phyloP scores from a whole-genome alignment of 92 coral and sea anemone genomes.

The Micromussa lordhowensis region DNA sequence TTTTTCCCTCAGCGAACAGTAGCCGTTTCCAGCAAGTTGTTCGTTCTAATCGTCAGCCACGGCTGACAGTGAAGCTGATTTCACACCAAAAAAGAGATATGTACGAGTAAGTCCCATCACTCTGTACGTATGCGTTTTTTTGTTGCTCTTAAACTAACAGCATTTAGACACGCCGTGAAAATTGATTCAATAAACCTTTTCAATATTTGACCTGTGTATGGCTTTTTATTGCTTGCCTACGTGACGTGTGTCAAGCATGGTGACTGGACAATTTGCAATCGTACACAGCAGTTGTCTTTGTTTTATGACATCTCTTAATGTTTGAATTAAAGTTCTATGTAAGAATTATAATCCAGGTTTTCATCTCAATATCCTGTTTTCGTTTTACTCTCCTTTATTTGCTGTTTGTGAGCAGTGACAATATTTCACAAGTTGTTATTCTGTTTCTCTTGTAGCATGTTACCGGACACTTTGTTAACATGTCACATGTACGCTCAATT shows the following conservation, averaged over 20 bases:
- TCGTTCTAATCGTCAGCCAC: constrained; percentile 85
- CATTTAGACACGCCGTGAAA: too few relatives aligned
- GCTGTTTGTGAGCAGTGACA: not conserved
- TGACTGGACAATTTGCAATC: too few relatives aligned
- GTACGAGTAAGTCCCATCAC: constrained; percentile 80
- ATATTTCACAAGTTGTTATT: not conserved
- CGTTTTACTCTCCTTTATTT: not conserved
- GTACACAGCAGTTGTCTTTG: not conserved
- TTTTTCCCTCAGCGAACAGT: constrained; percentile 47
- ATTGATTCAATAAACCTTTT: too few relatives aligned
- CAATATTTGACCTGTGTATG: too few relatives aligned
- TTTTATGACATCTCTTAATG: too few relatives aligned
- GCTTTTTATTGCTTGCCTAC: too few relatives aligned
- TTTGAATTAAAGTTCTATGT: too few relatives aligned
- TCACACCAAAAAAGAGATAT: constrained; percentile 83
- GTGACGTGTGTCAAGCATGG: too few relatives aligned
- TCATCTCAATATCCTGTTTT: not conserved
- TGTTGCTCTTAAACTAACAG: too few relatives aligned
- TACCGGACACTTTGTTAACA: constrained; percentile 87
- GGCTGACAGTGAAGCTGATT: constrained; percentile 75
- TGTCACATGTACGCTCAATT: constrained; percentile 91
- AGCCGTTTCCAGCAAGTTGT: constrained; percentile 49
- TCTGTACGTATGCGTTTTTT: too few relatives aligned
- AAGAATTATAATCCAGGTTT: not conserved
- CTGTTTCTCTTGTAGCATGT: constrained; percentile 51